Evolutionary conservation across 2,888 invertebrate genomes (phyloP).

Genomic region (Resseliella maxima): DNA sequence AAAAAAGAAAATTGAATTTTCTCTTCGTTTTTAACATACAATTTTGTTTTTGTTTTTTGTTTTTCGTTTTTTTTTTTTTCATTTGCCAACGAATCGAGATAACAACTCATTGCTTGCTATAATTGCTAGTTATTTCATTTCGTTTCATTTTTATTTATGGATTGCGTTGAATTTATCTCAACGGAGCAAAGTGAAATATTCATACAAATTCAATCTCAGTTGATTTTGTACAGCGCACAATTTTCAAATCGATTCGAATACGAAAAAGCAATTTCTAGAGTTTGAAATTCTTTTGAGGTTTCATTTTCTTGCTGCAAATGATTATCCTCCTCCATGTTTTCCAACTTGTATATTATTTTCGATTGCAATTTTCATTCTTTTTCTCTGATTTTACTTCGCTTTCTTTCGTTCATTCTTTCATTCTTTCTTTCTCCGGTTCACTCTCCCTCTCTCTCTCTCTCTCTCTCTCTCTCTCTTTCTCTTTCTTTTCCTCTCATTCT

Average conservation of each 20-base stretch:
- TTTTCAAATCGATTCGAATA: neutral
- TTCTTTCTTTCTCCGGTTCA: no score
- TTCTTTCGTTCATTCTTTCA: no score
- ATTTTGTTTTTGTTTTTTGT: neutral
- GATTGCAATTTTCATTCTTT: neutral
- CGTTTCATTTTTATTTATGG: constrained; percentile 28
- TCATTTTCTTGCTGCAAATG: neutral
- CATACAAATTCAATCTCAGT: neutral
- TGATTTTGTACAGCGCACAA: neutral
- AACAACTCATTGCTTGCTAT: neutral
- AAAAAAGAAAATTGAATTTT: constrained; percentile 49
- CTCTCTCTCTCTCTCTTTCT: neutral
- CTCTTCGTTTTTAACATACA: neutral
- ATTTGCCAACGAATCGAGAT: neutral
- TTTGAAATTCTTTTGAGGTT: neutral
- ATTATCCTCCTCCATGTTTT: neutral
- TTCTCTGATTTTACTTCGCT: neutral
- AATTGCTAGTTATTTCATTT: neutral
- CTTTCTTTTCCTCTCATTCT: neutral
- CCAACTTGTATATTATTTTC: neutral
- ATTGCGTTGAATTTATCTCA: neutral
- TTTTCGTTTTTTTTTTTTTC: no score
- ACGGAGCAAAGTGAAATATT: neutral
- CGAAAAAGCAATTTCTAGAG: neutral
- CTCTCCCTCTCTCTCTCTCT: no score